These are phyloP conservation scores for Sesia apiformis DNA, from an alignment of 2,888 invertebrate species.

Conservation along the genomic window DNA sequence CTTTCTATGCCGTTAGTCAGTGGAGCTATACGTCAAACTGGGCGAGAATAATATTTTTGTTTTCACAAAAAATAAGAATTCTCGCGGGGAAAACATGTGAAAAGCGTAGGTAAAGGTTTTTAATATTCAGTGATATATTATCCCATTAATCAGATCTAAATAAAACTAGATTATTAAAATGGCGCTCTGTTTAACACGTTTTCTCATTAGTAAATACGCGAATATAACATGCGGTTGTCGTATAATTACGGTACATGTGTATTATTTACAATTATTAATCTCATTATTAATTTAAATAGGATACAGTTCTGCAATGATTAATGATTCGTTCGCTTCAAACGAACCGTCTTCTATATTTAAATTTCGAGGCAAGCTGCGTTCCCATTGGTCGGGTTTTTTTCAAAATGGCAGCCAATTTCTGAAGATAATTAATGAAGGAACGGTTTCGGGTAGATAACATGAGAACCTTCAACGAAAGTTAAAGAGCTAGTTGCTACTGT, in stretches of 20 bases:
- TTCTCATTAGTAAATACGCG: background rate
- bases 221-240: background rate
- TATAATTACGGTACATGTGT: background rate
- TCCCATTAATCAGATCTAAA: background rate
- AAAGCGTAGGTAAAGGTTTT: background rate
- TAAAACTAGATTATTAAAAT: background rate
- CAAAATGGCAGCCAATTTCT: slow-evolving; percentile 62
- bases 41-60: slow-evolving; percentile 30
- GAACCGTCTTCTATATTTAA: slow-evolving; percentile 47
- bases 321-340: slow-evolving; percentile 27
- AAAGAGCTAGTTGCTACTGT: slow-evolving; percentile 53
- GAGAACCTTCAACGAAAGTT: slow-evolving; percentile 28
- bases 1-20: slow-evolving; percentile 69
- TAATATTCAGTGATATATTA: background rate
- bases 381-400: slow-evolving; percentile 55
- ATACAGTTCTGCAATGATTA: slow-evolving; percentile 46
- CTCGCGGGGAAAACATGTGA: background rate
- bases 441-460: slow-evolving; percentile 45
- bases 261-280: slow-evolving; percentile 2
- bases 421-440: slow-evolving; percentile 59
- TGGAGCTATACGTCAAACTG: slow-evolving; percentile 45
- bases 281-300: slow-evolving; percentile 12
- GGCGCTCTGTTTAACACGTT: background rate
- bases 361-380: slow-evolving; percentile 26
- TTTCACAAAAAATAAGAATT: background rate